Conservation (phyloP, 2,888 invertebrate species). For the Lycocerus yunnanus region DNA sequence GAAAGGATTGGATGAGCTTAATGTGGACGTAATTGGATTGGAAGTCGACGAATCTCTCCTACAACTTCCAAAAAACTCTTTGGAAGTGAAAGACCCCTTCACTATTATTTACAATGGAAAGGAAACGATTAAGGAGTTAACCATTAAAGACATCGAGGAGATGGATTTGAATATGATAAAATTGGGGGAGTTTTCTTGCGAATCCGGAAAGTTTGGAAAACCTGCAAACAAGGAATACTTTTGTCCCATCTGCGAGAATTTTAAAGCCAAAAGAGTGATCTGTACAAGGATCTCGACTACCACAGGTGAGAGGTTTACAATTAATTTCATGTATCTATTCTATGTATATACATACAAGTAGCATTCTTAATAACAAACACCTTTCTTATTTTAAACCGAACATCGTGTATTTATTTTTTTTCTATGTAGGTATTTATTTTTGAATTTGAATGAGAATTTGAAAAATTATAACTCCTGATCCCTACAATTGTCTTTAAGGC, state of each 20-base stretch:
- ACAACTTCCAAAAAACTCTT: not conserved
- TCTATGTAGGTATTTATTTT: too few relatives aligned
- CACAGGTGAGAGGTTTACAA: slow-evolving; percentile 58
- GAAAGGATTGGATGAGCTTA: slow-evolving; percentile 42
- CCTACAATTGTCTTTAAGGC: too few relatives aligned
- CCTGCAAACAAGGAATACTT: slow-evolving; percentile 62
- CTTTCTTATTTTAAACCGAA: too few relatives aligned
- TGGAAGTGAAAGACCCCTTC: not conserved
- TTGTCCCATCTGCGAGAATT: slow-evolving; percentile 66
- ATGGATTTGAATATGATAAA: slow-evolving; percentile 34
- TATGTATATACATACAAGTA: too few relatives aligned
- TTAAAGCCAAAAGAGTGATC: slow-evolving; percentile 61
- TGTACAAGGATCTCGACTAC: slow-evolving; percentile 70
- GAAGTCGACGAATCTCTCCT: not conserved
- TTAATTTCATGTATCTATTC: too few relatives aligned
- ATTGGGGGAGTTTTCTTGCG: not conserved
- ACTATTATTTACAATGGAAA: not conserved
- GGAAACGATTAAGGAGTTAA: not conserved
- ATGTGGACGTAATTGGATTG: not conserved
- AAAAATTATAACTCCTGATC: too few relatives aligned
- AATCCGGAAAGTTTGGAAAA: slow-evolving; percentile 55
- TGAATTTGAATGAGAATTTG: too few relatives aligned
- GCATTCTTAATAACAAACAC: too few relatives aligned
- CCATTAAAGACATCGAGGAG: slow-evolving; percentile 30
- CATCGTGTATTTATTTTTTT: too few relatives aligned